Percentiles rank a stretch among this genome's conserved stretches.
Conservation (phyloP, 2,113 vertebrate species). For the Onychorhynchus coronatus region DNA sequence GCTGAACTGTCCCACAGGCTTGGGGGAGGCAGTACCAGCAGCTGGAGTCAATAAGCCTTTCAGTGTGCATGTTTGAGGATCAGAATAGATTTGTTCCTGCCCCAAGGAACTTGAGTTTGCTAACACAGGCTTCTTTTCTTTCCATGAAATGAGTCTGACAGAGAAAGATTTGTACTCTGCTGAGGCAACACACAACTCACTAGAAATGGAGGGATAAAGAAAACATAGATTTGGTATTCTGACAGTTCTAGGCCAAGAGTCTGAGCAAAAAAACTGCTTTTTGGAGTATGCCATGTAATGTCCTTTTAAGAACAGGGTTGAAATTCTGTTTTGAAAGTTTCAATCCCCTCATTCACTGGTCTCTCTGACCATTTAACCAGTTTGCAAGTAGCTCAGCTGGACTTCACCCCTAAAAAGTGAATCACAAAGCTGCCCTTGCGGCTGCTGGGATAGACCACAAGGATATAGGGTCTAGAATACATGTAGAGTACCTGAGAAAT, state of each 20-base stretch:
- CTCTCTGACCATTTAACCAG: not conserved
- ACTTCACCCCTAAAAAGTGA: not conserved
- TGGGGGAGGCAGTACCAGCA: not conserved
- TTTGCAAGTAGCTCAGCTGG: not conserved
- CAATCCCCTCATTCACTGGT: not conserved
- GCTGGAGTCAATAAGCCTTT: not conserved
- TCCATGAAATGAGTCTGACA: not conserved
- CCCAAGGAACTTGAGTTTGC: not conserved
- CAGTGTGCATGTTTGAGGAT: accelerated
- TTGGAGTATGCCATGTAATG: not conserved
- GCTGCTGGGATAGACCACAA: not conserved
- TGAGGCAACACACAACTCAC: not conserved
- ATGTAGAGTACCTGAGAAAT: not conserved
- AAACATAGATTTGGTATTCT: not conserved
- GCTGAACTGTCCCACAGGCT: not conserved
- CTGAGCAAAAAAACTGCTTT: not conserved
- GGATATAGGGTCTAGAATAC: not conserved
- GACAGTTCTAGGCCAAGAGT: not conserved
- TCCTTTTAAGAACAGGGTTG: not conserved
- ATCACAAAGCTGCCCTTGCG: not conserved
- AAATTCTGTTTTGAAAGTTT: not conserved
- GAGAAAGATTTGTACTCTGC: not conserved
- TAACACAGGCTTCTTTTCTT: not conserved
- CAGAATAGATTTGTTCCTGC: not conserved
- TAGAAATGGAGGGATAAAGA: not conserved